phyloP scores from a whole-genome alignment of 2,113 vertebrate genomes.

The Cyphomyrus discorhynchus region DNA sequence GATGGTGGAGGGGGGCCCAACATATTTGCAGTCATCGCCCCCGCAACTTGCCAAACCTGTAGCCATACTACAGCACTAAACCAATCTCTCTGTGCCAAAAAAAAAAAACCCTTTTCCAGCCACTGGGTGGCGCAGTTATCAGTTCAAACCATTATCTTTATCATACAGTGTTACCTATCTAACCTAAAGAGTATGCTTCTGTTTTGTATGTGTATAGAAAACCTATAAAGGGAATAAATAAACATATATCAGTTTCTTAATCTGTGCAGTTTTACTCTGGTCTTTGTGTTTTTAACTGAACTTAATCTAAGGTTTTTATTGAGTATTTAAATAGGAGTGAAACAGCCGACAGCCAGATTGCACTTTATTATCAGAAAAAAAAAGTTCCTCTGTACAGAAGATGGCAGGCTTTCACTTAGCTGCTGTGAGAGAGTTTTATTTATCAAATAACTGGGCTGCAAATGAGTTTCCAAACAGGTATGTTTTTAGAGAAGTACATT shows the following conservation, averaged over 20 bases:
- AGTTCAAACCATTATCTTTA: constrained; percentile 47
- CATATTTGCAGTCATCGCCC: constrained; percentile 1
- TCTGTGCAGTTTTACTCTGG: constrained; percentile 4
- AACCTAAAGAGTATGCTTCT: constrained; percentile 54
- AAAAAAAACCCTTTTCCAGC: constrained; percentile 48
- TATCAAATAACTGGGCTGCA: not conserved
- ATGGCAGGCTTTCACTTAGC: not conserved
- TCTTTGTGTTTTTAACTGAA: not conserved
- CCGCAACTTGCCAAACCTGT: constrained; percentile 20
- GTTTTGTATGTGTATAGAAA: constrained; percentile 50
- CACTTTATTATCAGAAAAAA: not conserved
- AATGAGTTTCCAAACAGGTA: not conserved
- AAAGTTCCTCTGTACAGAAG: not conserved
- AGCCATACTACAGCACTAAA: constrained; percentile 39
- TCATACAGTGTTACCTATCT: constrained; percentile 48
- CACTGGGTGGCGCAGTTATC: constrained; percentile 65
- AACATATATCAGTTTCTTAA: constrained; percentile 51
- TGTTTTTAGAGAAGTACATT: not conserved
- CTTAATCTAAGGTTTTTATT: not conserved
- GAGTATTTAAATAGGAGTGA: not conserved
- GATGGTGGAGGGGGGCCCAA: not conserved
- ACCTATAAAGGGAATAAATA: constrained; percentile 45
- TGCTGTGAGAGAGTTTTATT: not conserved
- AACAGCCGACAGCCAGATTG: not conserved
- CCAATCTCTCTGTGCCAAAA: constrained; percentile 37